Evolutionary conservation across 1,140 invertebrate genomes (phyloP).

Genomic region (Drosophila mauritiana): DNA sequence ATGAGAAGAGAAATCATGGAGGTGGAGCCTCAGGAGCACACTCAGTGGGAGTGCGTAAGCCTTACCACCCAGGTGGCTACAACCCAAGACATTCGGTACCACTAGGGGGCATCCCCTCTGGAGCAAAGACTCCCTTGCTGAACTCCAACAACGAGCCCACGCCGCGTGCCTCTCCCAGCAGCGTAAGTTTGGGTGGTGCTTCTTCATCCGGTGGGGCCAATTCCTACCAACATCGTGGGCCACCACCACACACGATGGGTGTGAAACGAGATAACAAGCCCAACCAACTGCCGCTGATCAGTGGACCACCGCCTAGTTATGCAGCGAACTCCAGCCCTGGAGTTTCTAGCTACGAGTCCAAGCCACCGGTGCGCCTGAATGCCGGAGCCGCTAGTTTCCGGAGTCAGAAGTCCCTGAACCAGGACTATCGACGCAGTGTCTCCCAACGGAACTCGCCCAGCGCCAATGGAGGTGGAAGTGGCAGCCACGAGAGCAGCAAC

Average conservation of each 20-base stretch:
- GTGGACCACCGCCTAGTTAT: slow-evolving; percentile 74
- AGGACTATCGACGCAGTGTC: slow-evolving; percentile 75
- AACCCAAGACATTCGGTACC: slow-evolving; percentile 70
- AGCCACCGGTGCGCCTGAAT: slow-evolving; percentile 76
- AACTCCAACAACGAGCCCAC: slow-evolving; percentile 77
- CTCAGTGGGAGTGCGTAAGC: slow-evolving; percentile 45
- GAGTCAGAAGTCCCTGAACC: slow-evolving; percentile 72
- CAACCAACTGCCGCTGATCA: slow-evolving; percentile 67
- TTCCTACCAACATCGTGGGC: slow-evolving; percentile 65
- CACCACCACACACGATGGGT: slow-evolving; percentile 57
- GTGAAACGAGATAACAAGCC: slow-evolving; percentile 72
- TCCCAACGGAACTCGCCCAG: slow-evolving; percentile 83
- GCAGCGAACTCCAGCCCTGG: slow-evolving; percentile 38
- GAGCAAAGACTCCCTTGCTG: slow-evolving; percentile 64
- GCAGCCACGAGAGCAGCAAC: slow-evolving; percentile 82
- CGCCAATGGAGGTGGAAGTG: slow-evolving; percentile 68
- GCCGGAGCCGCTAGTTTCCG: slow-evolving; percentile 74
- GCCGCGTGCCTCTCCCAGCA: slow-evolving; percentile 74
- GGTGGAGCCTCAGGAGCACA: slow-evolving; percentile 4
- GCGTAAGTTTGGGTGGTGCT: slow-evolving; percentile 54
- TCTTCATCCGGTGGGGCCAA: slow-evolving; percentile 28
- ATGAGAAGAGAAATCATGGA: slow-evolving; percentile 78
- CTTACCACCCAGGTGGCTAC: slow-evolving; percentile 71
- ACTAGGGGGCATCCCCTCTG: slow-evolving; percentile 50
- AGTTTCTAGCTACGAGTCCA: slow-evolving; percentile 50